These are phyloP conservation scores for Garra rufa DNA, from an alignment of 2,113 vertebrate genomes.

Conservation along the genomic window DNA sequence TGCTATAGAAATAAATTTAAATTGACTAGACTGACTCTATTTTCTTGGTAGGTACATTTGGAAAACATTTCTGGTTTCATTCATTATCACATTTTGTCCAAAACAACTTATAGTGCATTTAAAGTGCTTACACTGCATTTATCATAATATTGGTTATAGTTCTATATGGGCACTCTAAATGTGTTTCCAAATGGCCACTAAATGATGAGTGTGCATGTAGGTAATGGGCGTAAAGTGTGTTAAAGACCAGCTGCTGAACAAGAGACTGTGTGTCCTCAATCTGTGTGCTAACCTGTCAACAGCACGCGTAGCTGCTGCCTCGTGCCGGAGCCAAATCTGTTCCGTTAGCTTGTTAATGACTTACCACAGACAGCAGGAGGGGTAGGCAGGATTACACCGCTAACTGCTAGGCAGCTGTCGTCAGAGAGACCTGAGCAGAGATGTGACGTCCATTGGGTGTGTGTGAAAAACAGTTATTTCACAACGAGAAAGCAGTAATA, in stretches of 20 bases:
- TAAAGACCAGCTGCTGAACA: conserved; percentile 7
- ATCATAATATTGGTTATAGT: background rate
- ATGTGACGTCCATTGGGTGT: background rate
- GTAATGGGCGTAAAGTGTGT: background rate
- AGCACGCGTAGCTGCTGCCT: background rate
- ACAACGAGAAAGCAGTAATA: background rate
- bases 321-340: background rate
- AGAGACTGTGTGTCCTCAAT: conserved; percentile 9
- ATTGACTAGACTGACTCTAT: no score
- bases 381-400: conserved; percentile 41
- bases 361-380: conserved; percentile 37
- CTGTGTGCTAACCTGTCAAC: background rate
- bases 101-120: background rate
- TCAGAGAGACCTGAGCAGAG: conserved; percentile 7
- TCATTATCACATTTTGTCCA: background rate
- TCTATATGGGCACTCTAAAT: background rate
- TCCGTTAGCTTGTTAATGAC: conserved; percentile 44
- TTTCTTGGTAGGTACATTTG: background rate
- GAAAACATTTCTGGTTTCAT: background rate
- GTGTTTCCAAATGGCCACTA: background rate
- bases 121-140: background rate
- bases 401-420: conserved; percentile 3
- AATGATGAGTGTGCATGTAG: background rate
- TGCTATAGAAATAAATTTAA: no score
- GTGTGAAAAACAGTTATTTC: conserved; percentile 3